Evolutionary conservation across 2,888 invertebrate genomes (phyloP), one percentile per base, ranked within the genome.

Genomic region (Eutolmus rufibarbis): DNA sequence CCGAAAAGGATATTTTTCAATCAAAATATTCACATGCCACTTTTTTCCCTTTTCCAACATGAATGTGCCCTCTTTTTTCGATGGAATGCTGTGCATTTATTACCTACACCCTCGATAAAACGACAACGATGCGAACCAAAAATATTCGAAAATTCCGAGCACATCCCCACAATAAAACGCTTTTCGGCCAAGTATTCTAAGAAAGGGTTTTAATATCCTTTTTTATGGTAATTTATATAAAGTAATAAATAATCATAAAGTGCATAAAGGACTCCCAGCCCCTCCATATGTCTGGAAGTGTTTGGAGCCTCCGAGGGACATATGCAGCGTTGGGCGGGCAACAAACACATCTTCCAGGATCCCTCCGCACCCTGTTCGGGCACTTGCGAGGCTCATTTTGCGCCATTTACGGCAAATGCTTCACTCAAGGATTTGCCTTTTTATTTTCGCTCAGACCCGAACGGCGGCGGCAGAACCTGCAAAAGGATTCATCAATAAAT

Each of bases 201-300:
- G 78, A 86, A 86, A 79, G 86, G 86, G 78, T 86, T 86, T 78
- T 86, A 86, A 86, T 86, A 86, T 86, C 76, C 86, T 74, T 79
- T 86, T 86, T 86, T 86, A 86, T 86, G 86, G 66, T 79, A 86
- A 86, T 86, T 86, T 86, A 86, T 86, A 78, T 79, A 79, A 86
- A 86, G 86, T 86, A 86, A 86, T 86, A 86, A 86, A 86, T 86
- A 86, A 86, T 86, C 86, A 86, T 86, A 86, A 86, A 86, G 74
- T 84, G 84, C 84, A 84, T 84, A 84, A 84, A 74, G 40, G 84
- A 43, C 31, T 51, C 37, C 34, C 8, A 57, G 34, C n/a, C 40
- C 34, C 66, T 37, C 40, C 84, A 74, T 84, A 57, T 66, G 84
- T 84, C 40, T 74, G 57, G 37, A 84, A 66, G 74, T 66, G n/a